Percentiles rank a stretch among this genome's conserved stretches.
Conservation (phyloP, 2,113 vertebrate species). For the Leptocoma aspasia region DNA sequence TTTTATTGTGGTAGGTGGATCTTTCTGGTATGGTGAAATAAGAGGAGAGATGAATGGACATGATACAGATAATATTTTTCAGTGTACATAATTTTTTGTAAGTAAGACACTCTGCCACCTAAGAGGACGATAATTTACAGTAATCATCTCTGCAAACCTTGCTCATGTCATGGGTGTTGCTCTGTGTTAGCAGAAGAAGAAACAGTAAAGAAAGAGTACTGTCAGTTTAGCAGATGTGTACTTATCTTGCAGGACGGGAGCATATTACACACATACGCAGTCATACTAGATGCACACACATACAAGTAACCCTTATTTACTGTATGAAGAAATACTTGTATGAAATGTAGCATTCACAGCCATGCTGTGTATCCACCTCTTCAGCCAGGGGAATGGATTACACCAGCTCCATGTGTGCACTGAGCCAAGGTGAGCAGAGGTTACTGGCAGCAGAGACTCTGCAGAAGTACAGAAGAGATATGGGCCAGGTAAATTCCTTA, state of each 20-base stretch:
- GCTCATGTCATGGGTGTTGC: neutral
- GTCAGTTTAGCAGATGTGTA: neutral
- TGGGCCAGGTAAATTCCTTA: neutral
- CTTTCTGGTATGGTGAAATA: neutral
- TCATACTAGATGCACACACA: neutral
- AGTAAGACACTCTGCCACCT: neutral
- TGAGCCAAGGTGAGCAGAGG: neutral
- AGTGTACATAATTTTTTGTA: neutral
- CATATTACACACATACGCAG: fast-evolving
- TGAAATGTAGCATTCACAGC: neutral
- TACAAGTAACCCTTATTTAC: neutral
- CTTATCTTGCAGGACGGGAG: neutral
- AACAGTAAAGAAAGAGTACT: neutral
- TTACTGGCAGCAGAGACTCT: neutral
- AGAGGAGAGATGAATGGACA: neutral
- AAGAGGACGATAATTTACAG: neutral
- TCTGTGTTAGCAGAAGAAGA: neutral
- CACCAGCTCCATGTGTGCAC: fast-evolving
- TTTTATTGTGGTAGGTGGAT: neutral
- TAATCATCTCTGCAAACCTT: neutral
- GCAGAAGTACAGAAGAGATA: neutral
- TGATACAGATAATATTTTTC: neutral
- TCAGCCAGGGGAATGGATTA: neutral
- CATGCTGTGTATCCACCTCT: neutral
- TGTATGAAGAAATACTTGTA: neutral